These are phyloP conservation scores for Drosophila biarmipes DNA, from an alignment of 1,140 invertebrate species.

Conservation along the genomic window DNA sequence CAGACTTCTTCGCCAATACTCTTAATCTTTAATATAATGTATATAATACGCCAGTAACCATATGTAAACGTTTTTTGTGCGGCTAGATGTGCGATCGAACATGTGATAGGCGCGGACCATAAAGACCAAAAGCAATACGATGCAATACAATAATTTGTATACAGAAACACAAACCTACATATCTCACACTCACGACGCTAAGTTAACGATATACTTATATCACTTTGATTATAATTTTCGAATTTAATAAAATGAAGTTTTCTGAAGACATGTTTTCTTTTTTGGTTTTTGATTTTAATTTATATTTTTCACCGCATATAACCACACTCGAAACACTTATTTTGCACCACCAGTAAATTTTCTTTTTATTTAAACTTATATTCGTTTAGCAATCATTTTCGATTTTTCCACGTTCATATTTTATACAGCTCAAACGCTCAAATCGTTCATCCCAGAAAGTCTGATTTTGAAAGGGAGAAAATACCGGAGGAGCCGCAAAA, in stretches of 20 bases:
- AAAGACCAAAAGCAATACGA: constrained; percentile 49
- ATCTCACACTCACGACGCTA: constrained; percentile 27
- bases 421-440: constrained; percentile 3
- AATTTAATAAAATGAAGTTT: constrained; percentile 43
- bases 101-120: constrained; percentile 46
- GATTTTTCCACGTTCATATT: not conserved
- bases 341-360: too few relatives aligned
- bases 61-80: constrained; percentile 19
- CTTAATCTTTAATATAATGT: constrained; percentile 42
- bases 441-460: constrained; percentile 28
- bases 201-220: constrained; percentile 17
- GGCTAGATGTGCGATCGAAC: constrained; percentile 26
- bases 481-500: not conserved
- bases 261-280: constrained; percentile 3
- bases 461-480: constrained; percentile 16
- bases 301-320: not conserved
- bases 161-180: constrained; percentile 20
- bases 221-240: constrained; percentile 31
- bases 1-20: constrained; percentile 43
- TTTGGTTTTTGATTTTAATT: constrained; percentile 2
- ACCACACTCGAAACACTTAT: too few relatives aligned
- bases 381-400: not conserved
- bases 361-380: not conserved
- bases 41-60: constrained; percentile 39
- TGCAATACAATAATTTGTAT: constrained; percentile 19